phyloP scores from a whole-genome alignment of 2,113 vertebrate species.

The Hymenochirus boettgeri region DNA sequence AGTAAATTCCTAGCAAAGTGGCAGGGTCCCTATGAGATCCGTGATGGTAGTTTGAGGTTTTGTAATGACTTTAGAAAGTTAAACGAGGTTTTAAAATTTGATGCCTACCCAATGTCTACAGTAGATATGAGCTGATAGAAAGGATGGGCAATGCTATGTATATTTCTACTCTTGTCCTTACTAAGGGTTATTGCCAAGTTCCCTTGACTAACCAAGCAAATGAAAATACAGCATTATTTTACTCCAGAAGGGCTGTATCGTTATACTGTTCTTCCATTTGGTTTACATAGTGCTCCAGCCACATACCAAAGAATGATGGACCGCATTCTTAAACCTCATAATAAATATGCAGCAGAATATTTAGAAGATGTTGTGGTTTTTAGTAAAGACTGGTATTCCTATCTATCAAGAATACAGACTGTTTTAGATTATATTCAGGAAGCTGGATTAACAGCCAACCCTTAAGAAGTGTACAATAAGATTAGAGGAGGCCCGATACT shows the following conservation, averaged over 20 bases:
- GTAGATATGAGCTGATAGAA: too few species aligned
- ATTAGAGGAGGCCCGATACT: too few species aligned
- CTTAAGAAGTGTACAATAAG: not conserved
- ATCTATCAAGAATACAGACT: not conserved
- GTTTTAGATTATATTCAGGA: not conserved
- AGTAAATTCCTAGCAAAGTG: too few species aligned
- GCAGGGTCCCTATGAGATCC: too few species aligned
- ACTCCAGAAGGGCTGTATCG: not conserved
- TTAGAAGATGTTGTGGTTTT: not conserved
- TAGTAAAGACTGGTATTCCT: not conserved
- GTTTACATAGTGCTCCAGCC: not conserved
- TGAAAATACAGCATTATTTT: not conserved
- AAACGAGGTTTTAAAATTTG: too few species aligned
- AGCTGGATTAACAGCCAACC: not conserved
- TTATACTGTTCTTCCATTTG: not conserved
- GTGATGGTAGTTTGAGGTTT: too few species aligned
- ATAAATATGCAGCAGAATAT: not conserved
- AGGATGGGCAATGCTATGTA: too few species aligned
- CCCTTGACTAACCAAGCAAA: not conserved
- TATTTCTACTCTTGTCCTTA: too few species aligned
- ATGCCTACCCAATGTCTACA: too few species aligned
- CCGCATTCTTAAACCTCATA: not conserved
- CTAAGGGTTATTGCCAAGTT: too few species aligned
- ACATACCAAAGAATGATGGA: conserved; percentile 1
- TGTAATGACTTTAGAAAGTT: too few species aligned